Evolutionary conservation across 2,888 invertebrate species (phyloP), one percentile per base, ranked within the genome.

Genomic region (Zygothrica quintamaculata): DNA sequence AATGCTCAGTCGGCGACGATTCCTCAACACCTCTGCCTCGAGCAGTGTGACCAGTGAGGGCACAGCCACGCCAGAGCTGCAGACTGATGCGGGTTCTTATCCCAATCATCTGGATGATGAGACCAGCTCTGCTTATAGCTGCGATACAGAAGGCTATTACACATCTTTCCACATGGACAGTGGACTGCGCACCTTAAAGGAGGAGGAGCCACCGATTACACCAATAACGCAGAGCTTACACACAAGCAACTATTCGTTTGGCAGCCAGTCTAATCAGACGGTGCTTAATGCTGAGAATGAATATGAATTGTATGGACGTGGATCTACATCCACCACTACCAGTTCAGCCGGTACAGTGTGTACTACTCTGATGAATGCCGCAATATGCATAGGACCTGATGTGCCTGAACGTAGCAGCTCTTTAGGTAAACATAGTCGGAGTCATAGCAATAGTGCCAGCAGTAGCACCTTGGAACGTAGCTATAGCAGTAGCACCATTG

Each of bases 91-190:
- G 89, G 89, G 88, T 3, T 52, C 78, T n/a, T 89, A 89, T 76
- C 88, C 87, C 3, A 84, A 89, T 55, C 90, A 89, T 58, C 94
- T 95, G 73, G 96, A 96, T 90, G 97, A 97, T 88, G 97, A 97
- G 91, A 96, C 96, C 0, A 96, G 96, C 77, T 97, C 97, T 0
- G 96, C 97, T 59, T 98, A 97, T 90, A 98, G 98, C 1, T 97
- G 98, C 88, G 99, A 99, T 89, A 98, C 98, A 1, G 99, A 99
- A 91, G 99, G 99, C 5, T 99, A 98, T 90, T 99, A 98, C 90
- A 99, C 99, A 0, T 98, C 98, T 13, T 99, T 99, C 92, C 98
- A 99, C 91, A 95, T 97, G 93, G 98, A 99, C 91, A 97, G 97
- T 55, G 98, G 98, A 0, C 91, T 99, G 66, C 96, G 96, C 88